Evolutionary conservation across 2,797 vertebrate species (phyloP).

Genomic region (Dallia pectoralis): DNA sequence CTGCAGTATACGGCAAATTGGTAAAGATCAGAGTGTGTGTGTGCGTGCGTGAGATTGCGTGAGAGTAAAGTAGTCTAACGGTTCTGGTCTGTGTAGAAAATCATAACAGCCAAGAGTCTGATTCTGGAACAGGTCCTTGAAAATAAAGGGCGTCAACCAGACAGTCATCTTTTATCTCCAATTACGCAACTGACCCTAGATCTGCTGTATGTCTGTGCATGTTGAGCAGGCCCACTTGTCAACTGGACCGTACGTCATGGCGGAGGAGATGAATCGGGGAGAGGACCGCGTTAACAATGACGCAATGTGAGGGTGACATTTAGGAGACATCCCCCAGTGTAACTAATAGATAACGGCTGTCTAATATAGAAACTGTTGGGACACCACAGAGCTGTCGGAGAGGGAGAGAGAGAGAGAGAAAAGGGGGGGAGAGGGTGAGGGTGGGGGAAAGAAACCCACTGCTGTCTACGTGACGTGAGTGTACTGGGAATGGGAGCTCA

Average conservation of each 20-base stretch:
- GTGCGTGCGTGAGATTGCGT: slow-evolving; percentile 16
- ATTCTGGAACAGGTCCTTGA: neutral
- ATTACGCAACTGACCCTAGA: neutral
- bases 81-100: slow-evolving; percentile 51
- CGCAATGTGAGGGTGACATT: neutral
- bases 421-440: neutral
- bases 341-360: slow-evolving; percentile 25
- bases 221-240: slow-evolving; percentile 2
- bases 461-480: too few species aligned
- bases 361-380: slow-evolving; percentile 48
- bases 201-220: neutral
- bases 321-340: slow-evolving; percentile 26
- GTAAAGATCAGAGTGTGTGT: slow-evolving; percentile 4
- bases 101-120: slow-evolving; percentile 22
- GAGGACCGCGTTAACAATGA: neutral
- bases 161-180: slow-evolving; percentile 3
- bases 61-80: slow-evolving; percentile 43
- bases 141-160: neutral
- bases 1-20: slow-evolving; percentile 46
- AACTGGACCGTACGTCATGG: neutral
- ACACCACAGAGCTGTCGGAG: slow-evolving; percentile 29
- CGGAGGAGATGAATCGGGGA: neutral
- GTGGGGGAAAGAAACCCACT: too few species aligned
- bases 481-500: neutral
- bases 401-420: neutral